Evolutionary conservation across 2,113 vertebrate species (phyloP), one percentile per base, ranked within the genome.

Genomic region (Vireo altiloquus): DNA sequence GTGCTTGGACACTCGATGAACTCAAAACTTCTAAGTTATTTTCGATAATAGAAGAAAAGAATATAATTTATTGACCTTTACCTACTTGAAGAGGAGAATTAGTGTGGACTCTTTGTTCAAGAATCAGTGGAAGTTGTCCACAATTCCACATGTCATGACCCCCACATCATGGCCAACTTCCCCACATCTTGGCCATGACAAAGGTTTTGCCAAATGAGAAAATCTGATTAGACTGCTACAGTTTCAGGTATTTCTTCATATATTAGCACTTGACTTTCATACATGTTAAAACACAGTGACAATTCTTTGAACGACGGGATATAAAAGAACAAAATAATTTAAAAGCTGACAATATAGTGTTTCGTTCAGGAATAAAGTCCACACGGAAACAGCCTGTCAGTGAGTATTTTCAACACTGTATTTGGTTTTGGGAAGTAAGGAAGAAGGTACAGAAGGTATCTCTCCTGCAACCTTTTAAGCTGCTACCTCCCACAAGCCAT

Each of bases 401-500:
- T 52, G 60, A 81, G 37, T 46, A 85, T 46, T 82, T 27, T 77
- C 53, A 91, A 89, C 25, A 18, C 15, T 44, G n/a, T 13, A 31
- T 57, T 84, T 90, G 78, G 49, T 57, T 82, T 91, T 39, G 31
- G 42, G 59, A 94, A 82, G n/a, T 6, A 3, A 79, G 49, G 56
- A 64, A 95, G 60, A 92, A 39, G 31, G 50, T 91, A 77, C 68
- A 86, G 92, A 88, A 96, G 46, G 46, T 57, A 42, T 80, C 82
- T 74, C 59, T 90, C 82, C 31, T 20, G 54, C 75, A 95, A 66
- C 59, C 78, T 91, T 92, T 91, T 78, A 78, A 95, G 70, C 70
- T 85, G 76, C 75, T 90, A 69, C 71, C 74, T 92, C 92, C 93
- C 78, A 82, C 94, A 91, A 76, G 30, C 52, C 74, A 68, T 91